Base-by-base conservation (phyloP, 2,797 vertebrate genomes). In the Onychomys torridus region DNA sequence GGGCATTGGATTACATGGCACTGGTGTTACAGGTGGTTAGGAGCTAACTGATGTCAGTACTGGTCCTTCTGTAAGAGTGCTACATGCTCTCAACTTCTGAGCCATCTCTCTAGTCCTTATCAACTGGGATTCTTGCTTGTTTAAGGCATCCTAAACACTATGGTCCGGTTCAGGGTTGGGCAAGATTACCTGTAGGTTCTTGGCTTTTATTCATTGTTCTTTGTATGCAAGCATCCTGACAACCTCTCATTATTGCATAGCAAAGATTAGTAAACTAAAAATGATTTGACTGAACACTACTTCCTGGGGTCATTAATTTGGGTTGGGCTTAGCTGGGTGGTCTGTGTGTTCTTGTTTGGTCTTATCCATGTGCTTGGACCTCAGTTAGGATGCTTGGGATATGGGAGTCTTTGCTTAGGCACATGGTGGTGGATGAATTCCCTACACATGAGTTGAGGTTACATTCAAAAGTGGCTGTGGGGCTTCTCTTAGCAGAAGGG, bases 231-330 rank as follows among this genome's bases (percentile, higher is more conserved):
- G 79, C 37, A n/a, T 52, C 32, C 79, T 81, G 59, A 25, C 14
- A 79, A 84, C 5, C 8, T 67, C 27, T 65, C 49, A 1, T 84
- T 34, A 29, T 59, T 87, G 34, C 76, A 14, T 57, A 83, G 43
- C 59, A 21, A 69, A 82, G 61, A 14, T 29, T 43, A 57, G 59
- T 84, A 65, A 94, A 37, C 92, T 63, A 52, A 69, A 32, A 71
- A 37, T 25, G 9, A 1, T 90, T 94, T 93, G 90, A 46, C 40
- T 96, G 67, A n/a, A 6, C 34, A 43, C 55, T 65, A 19, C 29
- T 90, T 95, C 86, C n/a, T 94, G 52, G 91, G 37, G 59, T 85
- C 83, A 75, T 8, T 84, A 3, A 65, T 69, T 83, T 73, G 34
- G 75, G 57, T 55, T 91, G 79, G 49, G 65, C 79, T 93, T 71